Conservation (phyloP, 2,113 vertebrate species). For the Rallus limicola region DNA sequence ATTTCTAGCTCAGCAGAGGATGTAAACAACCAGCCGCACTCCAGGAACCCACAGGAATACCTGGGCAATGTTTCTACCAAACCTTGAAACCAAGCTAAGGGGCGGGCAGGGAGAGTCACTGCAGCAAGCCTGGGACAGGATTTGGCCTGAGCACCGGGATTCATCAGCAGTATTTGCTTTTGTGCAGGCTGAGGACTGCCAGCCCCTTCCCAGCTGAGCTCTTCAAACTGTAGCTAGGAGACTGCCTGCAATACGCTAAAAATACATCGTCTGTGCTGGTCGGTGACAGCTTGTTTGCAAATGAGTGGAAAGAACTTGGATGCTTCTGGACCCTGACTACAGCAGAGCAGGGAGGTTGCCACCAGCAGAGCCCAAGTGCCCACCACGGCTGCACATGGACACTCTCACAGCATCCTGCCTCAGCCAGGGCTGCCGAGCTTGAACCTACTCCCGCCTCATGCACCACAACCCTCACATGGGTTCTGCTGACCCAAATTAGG, state of each 20-base stretch:
- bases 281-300: not conserved
- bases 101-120: not conserved
- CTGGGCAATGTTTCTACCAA: not conserved
- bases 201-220: slow-evolving; percentile 31
- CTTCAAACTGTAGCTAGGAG: slow-evolving; percentile 51
- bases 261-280: not conserved
- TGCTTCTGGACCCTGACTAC: not conserved
- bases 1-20: not conserved
- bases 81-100: not conserved
- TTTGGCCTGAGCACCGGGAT: not conserved
- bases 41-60: not conserved
- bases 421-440: fast-evolving
- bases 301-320: not conserved
- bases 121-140: not conserved
- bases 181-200: slow-evolving; percentile 4
- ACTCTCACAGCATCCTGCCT: fast-evolving
- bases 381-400: fast-evolving
- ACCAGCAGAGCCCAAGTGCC: not conserved
- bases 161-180: not conserved
- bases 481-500: not conserved
- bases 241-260: slow-evolving; percentile 11
- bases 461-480: not conserved
- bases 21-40: not conserved
- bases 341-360: not conserved
- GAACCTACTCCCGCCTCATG: fast-evolving